Evolutionary conservation across 2,797 vertebrate species (phyloP), one percentile per base, ranked within the genome.

Genomic region (Arnoldichthys spilopterus): DNA sequence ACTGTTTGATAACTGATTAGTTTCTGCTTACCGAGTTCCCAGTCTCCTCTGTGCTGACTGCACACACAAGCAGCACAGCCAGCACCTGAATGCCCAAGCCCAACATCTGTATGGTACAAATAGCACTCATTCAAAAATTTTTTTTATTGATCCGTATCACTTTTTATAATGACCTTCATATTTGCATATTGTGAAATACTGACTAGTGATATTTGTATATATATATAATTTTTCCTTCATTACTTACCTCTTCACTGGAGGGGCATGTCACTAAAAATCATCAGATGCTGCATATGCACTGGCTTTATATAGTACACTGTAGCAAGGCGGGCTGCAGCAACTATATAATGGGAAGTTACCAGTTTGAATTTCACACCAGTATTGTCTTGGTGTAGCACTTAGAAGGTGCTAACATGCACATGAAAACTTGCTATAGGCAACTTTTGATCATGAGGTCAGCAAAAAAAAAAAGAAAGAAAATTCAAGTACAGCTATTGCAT

Each of bases 21-120:
- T 71, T 82, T 66, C 34, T 61, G 74, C 82, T 86, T 83, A 87
- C 88, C 61, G 85, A 85, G 43, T 78, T 64, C 43, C 18, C 63
- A 74, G 45, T 86, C 68, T 69, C 78, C 1, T 63, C 58, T 63
- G 80, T 81, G 78, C 78, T 73, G 20, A 74, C 49, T 15, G 74
- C 77, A 81, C 81, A 85, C 15, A 86, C 82, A 37, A 87, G 85
- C 85, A 86, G 11, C 61, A 81, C 56, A n/a, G 66, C 28, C n/a
- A 87, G 51, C 43, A 79, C 28, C 28, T 53, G 72, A 26, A 84
- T 45, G 20, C 72, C 76, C 16, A 82, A 81, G 56, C 79, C 83
- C 70, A 67, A 80, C 90, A 90, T 90, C 90, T 90, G 81, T 62
- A 72, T 58, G 68, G 47, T 18, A 79, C 66, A 86, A 79, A 68